Evolutionary conservation across 2,888 invertebrate species (phyloP).

Genomic region (Allacma fusca): DNA sequence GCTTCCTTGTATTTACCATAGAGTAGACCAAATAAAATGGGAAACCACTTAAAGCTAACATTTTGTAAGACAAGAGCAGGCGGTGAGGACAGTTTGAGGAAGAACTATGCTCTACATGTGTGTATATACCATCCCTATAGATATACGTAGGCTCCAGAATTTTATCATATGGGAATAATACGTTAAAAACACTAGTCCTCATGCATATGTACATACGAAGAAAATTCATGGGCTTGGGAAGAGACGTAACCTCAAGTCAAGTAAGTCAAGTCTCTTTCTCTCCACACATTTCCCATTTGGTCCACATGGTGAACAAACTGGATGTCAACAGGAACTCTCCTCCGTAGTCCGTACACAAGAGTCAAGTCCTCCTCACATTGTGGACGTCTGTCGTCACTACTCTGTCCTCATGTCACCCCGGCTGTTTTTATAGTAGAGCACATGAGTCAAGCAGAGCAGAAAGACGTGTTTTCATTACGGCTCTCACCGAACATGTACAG

Average conservation of each 20-base stretch:
- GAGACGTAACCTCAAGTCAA: too few species aligned
- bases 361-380: background rate
- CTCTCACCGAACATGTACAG: background rate
- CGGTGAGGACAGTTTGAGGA: conserved; percentile 9
- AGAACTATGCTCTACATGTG: too few species aligned
- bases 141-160: too few species aligned
- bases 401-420: conserved; percentile 39
- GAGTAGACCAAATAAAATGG: conserved; percentile 33
- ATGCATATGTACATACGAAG: too few species aligned
- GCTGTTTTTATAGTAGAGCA: conserved; percentile 30
- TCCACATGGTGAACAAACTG: conserved; percentile 30
- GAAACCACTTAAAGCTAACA: conserved; percentile 31
- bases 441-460: conserved; percentile 28
- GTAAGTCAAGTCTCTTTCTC: conserved; percentile 23
- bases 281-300: background rate
- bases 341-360: too few species aligned
- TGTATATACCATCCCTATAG: too few species aligned
- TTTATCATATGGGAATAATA: too few species aligned
- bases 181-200: too few species aligned
- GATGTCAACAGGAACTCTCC: conserved; percentile 16
- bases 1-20: background rate
- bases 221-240: too few species aligned
- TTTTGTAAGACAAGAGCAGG: conserved; percentile 29
- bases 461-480: conserved; percentile 38
- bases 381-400: conserved; percentile 36